phyloP scores from a whole-genome alignment of 2,113 vertebrate genomes.

The Psophia crepitans region DNA sequence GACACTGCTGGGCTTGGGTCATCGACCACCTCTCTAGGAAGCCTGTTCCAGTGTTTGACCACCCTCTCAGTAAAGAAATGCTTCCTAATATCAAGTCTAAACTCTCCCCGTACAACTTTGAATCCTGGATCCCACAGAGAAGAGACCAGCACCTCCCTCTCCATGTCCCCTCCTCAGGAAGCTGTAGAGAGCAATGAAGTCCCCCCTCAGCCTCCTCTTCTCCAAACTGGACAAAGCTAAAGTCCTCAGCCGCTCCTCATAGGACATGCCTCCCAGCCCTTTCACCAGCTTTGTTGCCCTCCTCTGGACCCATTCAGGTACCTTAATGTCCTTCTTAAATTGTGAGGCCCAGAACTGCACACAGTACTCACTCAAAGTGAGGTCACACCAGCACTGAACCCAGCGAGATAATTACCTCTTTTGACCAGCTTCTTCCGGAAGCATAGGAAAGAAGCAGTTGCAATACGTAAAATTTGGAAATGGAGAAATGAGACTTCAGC shows the following conservation, averaged over 20 bases:
- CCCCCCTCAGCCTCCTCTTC: not conserved
- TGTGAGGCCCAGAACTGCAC: not conserved
- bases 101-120: not conserved
- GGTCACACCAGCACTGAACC: not conserved
- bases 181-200: not conserved
- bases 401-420: not conserved
- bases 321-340: too few relatives aligned
- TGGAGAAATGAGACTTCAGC: conserved; percentile 48
- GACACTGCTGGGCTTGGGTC: not conserved
- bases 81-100: not conserved
- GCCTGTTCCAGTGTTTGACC: not conserved
- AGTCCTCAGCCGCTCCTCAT: not conserved
- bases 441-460: not conserved
- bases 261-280: not conserved
- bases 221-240: not conserved
- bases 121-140: not conserved
- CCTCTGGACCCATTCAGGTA: accelerated
- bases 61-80: not conserved
- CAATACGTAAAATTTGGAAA: not conserved
- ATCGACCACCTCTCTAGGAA: not conserved
- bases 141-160: not conserved
- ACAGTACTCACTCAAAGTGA: not conserved
- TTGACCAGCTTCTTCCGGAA: not conserved
- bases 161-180: not conserved
- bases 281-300: not conserved